Evolutionary conservation across 2,113 vertebrate species (phyloP).

Genomic region (Numida meleagris): DNA sequence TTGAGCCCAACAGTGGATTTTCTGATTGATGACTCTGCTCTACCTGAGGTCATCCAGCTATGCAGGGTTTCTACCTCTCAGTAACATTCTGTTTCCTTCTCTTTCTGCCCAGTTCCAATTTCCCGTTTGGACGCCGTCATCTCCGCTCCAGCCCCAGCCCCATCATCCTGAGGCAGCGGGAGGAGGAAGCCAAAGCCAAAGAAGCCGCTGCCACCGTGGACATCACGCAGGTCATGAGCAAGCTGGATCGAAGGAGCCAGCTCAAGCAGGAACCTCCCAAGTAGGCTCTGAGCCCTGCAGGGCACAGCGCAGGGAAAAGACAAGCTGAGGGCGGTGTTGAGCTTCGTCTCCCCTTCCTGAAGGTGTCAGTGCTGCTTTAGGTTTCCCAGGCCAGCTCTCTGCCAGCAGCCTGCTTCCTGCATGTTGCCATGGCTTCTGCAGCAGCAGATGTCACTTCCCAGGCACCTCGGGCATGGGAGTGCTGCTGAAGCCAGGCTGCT

Average conservation of each 20-base stretch:
- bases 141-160: constrained; percentile 92
- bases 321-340: constrained; percentile 25
- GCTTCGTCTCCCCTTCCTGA: constrained; percentile 61
- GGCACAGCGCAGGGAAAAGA: constrained; percentile 23
- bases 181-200: constrained; percentile 88
- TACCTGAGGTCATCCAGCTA: not conserved
- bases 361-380: constrained; percentile 70
- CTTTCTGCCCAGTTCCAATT: constrained; percentile 69
- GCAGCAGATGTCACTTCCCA: not conserved
- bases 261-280: constrained; percentile 75
- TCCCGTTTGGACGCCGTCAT: constrained; percentile 87
- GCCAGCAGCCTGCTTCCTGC: not conserved
- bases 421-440: constrained; percentile 32
- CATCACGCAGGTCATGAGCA: constrained; percentile 99
- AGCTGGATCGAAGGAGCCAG: constrained; percentile 91
- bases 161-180: constrained; percentile 88
- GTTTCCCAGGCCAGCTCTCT: constrained; percentile 13
- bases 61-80: not conserved
- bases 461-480: not conserved
- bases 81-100: not conserved
- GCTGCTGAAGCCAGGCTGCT: not conserved
- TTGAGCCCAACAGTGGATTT: not conserved
- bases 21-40: not conserved
- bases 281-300: constrained; percentile 54
- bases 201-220: constrained; percentile 89